phyloP scores from a whole-genome alignment of 1,140 invertebrate species.

The Pogonomyrmex californicus region DNA sequence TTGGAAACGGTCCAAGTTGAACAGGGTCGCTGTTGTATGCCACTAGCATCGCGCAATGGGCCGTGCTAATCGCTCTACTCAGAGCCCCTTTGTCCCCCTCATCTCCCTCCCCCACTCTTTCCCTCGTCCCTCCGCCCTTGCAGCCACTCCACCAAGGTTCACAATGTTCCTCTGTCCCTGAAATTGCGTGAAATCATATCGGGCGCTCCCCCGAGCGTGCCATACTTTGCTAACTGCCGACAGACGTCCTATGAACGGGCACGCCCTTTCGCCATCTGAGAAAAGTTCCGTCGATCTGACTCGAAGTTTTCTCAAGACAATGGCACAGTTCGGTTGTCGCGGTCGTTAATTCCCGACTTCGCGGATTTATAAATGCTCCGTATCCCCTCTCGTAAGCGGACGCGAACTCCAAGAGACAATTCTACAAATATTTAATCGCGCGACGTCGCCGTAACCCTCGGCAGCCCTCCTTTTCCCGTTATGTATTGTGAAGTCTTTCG shows the following conservation, averaged over 20 bases:
- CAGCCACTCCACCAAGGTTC: slow-evolving; percentile 52
- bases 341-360: slow-evolving; percentile 68
- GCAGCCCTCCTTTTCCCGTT: slow-evolving; percentile 20
- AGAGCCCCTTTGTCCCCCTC: slow-evolving; percentile 75
- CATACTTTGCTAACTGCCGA: slow-evolving; percentile 78
- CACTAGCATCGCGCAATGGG: slow-evolving; percentile 82
- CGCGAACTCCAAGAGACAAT: slow-evolving; percentile 35
- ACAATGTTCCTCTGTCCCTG: slow-evolving; percentile 71
- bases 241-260: slow-evolving; percentile 63
- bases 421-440: slow-evolving; percentile 61
- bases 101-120: slow-evolving; percentile 43
- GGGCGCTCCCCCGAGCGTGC: slow-evolving; percentile 68
- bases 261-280: slow-evolving; percentile 72
- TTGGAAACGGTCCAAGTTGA: slow-evolving; percentile 84
- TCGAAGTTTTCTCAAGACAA: slow-evolving; percentile 69
- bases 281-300: slow-evolving; percentile 69
- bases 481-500: slow-evolving; percentile 15
- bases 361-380: slow-evolving; percentile 53
- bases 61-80: slow-evolving; percentile 84
- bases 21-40: slow-evolving; percentile 80
- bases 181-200: slow-evolving; percentile 83
- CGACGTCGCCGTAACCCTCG: slow-evolving; percentile 41
- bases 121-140: slow-evolving; percentile 53
- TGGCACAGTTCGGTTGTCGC: slow-evolving; percentile 54
- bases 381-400: not conserved